phyloP scores from a whole-genome alignment of 1,140 invertebrate species.

The Vollenhovia emeryi region DNA sequence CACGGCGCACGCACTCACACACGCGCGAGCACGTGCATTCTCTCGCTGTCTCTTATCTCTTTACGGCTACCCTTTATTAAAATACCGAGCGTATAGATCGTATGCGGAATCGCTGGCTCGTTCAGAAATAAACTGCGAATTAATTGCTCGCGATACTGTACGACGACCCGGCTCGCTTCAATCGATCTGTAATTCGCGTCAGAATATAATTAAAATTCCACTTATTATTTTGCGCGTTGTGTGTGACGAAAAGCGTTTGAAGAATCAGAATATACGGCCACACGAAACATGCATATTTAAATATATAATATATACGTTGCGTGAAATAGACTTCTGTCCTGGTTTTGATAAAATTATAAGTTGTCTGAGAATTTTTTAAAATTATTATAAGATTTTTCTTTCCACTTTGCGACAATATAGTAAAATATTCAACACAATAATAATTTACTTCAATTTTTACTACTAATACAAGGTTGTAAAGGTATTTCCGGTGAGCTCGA shows the following conservation, averaged over 20 bases:
- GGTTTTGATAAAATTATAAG: neutral
- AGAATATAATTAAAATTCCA: neutral
- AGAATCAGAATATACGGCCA: no score
- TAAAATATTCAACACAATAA: neutral
- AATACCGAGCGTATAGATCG: constrained; percentile 18
- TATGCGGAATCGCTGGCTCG: neutral
- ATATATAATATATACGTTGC: no score
- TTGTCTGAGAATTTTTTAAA: neutral
- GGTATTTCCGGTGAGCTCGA: neutral
- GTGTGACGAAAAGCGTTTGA: neutral
- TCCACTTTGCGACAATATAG: neutral
- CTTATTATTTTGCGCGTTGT: neutral
- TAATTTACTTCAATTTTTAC: neutral
- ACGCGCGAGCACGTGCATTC: constrained; percentile 41
- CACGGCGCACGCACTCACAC: neutral
- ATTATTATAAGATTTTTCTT: neutral
- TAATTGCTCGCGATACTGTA: neutral
- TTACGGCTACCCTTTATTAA: constrained; percentile 19
- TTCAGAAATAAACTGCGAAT: neutral
- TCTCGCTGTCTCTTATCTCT: constrained; percentile 23
- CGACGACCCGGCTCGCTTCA: neutral
- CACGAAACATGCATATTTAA: no score
- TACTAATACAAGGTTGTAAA: neutral
- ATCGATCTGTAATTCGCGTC: neutral
- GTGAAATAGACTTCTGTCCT: neutral